Percentiles rank a stretch among this genome's conserved stretches.
Conservation (phyloP, 1,140 invertebrate species). For the Cydia splendana region DNA sequence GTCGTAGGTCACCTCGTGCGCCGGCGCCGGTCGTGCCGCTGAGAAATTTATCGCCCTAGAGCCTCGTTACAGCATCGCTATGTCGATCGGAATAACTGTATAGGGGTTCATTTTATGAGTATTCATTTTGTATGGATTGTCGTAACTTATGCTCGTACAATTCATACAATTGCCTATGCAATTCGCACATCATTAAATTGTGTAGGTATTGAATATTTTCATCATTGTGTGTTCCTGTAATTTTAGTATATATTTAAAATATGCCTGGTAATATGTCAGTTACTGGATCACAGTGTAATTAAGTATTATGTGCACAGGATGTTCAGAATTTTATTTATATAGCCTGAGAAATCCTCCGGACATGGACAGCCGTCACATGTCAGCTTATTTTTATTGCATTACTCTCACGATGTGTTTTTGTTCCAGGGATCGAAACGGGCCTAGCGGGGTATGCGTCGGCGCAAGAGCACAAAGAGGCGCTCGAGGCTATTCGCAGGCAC, state of each 20-base stretch:
- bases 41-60: conserved; percentile 23
- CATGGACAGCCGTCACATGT: background rate
- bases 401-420: conserved; percentile 41
- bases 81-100: conserved; percentile 30
- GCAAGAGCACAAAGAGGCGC: conserved; percentile 71
- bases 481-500: conserved; percentile 66
- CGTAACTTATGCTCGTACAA: background rate
- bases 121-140: conserved; percentile 24
- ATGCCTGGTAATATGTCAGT: background rate
- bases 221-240: background rate
- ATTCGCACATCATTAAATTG: background rate
- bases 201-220: background rate
- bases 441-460: conserved; percentile 64
- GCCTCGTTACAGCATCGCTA: conserved; percentile 13
- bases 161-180: background rate
- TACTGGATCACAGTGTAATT: too few relatives aligned
- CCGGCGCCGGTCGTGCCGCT: conserved; percentile 34
- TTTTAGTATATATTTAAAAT: background rate
- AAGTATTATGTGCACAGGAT: background rate
- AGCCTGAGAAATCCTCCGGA: background rate
- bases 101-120: conserved; percentile 33
- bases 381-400: conserved; percentile 33
- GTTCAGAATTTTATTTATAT: background rate
- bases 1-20: conserved; percentile 39
- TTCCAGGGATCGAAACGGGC: conserved; percentile 64